Conservation (phyloP, 2,113 vertebrate species). For the Tursiops truncatus region DNA sequence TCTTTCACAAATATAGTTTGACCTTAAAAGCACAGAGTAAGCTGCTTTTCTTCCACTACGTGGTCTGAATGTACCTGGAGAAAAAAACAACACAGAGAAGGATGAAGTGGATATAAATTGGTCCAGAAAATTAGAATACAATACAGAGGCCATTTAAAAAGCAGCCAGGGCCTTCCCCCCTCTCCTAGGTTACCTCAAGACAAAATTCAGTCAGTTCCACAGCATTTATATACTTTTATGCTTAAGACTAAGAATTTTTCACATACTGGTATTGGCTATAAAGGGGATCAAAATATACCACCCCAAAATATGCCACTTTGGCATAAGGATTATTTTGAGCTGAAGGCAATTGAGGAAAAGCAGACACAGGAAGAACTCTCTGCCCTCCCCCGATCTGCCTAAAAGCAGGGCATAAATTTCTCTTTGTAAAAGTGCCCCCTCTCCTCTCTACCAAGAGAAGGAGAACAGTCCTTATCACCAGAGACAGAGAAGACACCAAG, state of each 20-base stretch:
- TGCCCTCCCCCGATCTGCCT: neutral
- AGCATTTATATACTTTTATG: neutral
- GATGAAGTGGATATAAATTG: neutral
- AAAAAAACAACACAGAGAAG: neutral
- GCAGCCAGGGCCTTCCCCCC: neutral
- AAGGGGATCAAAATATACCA: neutral
- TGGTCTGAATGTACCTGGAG: neutral
- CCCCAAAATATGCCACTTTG: neutral
- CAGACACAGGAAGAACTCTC: neutral
- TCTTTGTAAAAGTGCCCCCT: neutral
- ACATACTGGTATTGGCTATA: neutral
- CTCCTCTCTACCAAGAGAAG: neutral
- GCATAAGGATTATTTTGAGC: neutral
- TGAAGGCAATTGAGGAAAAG: constrained; percentile 8
- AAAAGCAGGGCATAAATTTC: neutral
- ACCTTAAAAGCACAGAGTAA: constrained; percentile 23
- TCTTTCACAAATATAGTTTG: constrained; percentile 9
- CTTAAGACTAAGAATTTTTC: neutral
- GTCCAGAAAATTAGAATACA: neutral
- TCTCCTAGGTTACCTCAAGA: neutral
- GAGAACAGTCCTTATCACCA: neutral
- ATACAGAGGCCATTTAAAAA: neutral
- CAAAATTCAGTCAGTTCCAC: neutral
- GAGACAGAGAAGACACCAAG: neutral
- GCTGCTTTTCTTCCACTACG: neutral